phyloP scores from a whole-genome alignment of 2,113 vertebrate genomes.

The Suricata suricatta region DNA sequence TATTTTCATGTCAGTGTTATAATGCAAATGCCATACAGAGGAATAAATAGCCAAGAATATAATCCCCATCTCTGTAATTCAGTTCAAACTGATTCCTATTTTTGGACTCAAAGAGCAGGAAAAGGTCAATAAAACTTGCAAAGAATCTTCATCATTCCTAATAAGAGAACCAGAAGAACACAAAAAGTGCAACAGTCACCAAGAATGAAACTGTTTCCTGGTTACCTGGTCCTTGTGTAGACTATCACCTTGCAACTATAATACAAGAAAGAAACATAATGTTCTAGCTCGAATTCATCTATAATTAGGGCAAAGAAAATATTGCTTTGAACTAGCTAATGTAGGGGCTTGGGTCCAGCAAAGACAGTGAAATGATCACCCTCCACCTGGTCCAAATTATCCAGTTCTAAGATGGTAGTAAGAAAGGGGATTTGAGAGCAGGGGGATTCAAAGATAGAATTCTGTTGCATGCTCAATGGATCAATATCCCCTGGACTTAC shows the following conservation, averaged over 20 bases:
- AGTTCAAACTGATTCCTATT: background rate
- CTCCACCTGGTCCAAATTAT: background rate
- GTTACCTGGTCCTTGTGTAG: background rate
- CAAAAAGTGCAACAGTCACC: background rate
- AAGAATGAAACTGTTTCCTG: background rate
- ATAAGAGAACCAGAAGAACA: background rate
- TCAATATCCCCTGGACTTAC: background rate
- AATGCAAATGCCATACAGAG: background rate
- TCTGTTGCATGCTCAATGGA: background rate
- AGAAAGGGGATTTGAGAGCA: background rate
- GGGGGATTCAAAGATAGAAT: background rate
- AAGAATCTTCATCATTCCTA: background rate
- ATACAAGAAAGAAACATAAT: background rate
- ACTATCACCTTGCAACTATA: background rate
- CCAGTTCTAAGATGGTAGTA: background rate
- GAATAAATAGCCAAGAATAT: background rate
- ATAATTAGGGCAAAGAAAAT: background rate
- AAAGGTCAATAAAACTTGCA: background rate
- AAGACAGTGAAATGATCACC: background rate
- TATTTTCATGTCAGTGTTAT: background rate
- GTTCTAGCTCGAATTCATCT: background rate
- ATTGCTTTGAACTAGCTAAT: background rate
- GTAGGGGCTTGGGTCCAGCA: background rate
- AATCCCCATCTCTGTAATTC: background rate
- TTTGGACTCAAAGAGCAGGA: background rate